phyloP scores from a whole-genome alignment of 2,113 vertebrate species.

The human region DNA sequence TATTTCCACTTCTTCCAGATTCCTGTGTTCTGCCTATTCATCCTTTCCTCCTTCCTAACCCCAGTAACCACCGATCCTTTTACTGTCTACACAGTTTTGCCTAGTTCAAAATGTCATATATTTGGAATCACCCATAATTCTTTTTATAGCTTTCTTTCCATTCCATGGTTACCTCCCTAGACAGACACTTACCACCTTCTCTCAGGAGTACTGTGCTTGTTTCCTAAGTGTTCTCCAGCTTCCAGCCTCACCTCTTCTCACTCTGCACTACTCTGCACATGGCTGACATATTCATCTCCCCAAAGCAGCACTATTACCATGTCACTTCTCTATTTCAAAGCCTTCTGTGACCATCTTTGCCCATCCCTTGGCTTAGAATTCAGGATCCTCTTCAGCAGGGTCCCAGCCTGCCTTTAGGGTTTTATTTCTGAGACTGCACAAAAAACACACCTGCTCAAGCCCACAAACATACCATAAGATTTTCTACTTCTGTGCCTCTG shows the following conservation, averaged over 20 bases:
- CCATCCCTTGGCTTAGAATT: not conserved
- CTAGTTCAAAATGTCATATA: not conserved
- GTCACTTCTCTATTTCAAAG: not conserved
- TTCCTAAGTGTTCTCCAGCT: not conserved
- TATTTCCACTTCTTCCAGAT: not conserved
- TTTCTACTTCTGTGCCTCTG: not conserved
- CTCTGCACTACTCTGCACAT: not conserved
- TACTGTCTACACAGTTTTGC: not conserved
- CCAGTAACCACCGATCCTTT: not conserved
- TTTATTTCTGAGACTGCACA: not conserved
- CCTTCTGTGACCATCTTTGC: not conserved
- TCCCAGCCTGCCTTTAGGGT: not conserved
- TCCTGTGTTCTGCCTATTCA: not conserved
- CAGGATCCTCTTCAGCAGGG: not conserved
- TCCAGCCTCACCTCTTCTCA: not conserved
- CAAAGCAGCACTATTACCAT: not conserved
- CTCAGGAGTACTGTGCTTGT: not conserved
- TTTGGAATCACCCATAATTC: not conserved
- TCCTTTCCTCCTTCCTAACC: not conserved
- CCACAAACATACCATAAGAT: not conserved
- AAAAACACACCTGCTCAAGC: not conserved
- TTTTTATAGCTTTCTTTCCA: not conserved
- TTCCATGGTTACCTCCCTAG: not conserved
- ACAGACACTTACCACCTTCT: not conserved
- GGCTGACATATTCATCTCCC: not conserved